Conservation (phyloP, 1,140 invertebrate species). For the Drosophila erecta region DNA sequence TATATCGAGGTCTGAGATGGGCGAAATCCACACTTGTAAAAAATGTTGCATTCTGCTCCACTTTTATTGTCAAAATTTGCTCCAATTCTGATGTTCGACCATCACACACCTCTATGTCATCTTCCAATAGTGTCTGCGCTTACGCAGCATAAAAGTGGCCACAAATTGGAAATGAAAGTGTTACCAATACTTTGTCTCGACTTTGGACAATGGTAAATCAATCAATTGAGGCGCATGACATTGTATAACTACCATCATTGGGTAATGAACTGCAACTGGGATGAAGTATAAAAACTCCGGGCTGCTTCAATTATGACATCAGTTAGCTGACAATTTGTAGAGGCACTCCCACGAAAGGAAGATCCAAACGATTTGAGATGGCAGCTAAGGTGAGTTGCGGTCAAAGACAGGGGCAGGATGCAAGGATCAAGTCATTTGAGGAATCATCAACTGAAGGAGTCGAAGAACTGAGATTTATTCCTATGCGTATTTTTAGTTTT, state of each 20-base stretch:
- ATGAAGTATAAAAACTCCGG: slow-evolving; percentile 51
- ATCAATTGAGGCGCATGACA: slow-evolving; percentile 66
- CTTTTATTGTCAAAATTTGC: slow-evolving; percentile 7
- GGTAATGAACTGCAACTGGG: slow-evolving; percentile 45
- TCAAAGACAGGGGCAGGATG: no score
- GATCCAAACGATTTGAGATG: slow-evolving; percentile 40
- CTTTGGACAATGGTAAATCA: slow-evolving; percentile 40
- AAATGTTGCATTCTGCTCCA: background rate
- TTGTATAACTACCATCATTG: slow-evolving; percentile 66
- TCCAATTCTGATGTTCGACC: slow-evolving; percentile 19
- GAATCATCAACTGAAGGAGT: no score
- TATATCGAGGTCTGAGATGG: no score
- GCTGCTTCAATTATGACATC: slow-evolving; percentile 55
- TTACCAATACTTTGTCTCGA: slow-evolving; percentile 42
- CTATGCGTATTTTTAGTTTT: slow-evolving; percentile 30
- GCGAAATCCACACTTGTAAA: no score
- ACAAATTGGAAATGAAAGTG: slow-evolving; percentile 62
- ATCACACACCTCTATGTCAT: background rate
- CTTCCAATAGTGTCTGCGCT: slow-evolving; percentile 12
- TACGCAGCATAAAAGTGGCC: slow-evolving; percentile 45
- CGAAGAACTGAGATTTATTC: no score
- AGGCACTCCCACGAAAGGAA: slow-evolving; percentile 38
- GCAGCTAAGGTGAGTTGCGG: slow-evolving; percentile 45
- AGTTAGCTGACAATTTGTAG: slow-evolving; percentile 63
- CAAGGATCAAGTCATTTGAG: no score